Base-by-base conservation (phyloP, 2,797 vertebrate genomes). In the Gymnocypris eckloni region DNA sequence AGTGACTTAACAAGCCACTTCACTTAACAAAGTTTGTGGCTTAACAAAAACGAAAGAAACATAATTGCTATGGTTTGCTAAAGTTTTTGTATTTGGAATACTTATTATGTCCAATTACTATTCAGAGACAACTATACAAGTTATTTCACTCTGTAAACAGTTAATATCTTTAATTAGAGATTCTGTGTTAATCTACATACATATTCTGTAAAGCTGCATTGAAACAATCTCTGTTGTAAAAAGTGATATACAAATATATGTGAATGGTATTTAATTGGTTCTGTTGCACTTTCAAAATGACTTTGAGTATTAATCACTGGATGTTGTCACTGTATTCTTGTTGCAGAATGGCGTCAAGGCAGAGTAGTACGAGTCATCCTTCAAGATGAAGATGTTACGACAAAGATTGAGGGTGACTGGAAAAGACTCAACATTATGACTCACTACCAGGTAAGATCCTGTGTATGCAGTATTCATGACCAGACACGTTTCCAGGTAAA, bases 371-470 rank as follows among this genome's bases (percentile, higher is more conserved):
- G 98, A 33, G 97, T 96, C 93, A 98, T 99, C 89, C 95, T 99
- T 16, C 97, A 98, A 91, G 98, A 99, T 4, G 98, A 99, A 90
- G 98, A 99, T 88, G 92, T 97, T 92, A 98, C 98, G 87, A 99
- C 98, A 20, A 99, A 99, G 94, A 99, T 99, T 7, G 98, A 99
- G 90, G 96, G 96, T 0, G 98, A 99, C 95, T 99, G 98, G 98
- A 99, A 99, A 94, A 96, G 98, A 88, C 96, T 99, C 87, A 99
- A 99, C 92, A 97, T 97, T 0, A 90, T 99, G 90, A 95, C 93
- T 54, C 98, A 99, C 87, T 95, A 95, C 92, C 94, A 95, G 94
- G 94, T 95, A 92, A 0, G 45, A 7, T 11, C n/a, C 16, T 50
- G 45, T 12, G 33, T 76, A 5, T 67, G 18, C 15, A 11, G 20